Percentiles rank a stretch among this genome's conserved stretches.
phyloP scores from a whole-genome alignment of 2,888 invertebrate genomes.

The Tanytarsus gracilentus region DNA sequence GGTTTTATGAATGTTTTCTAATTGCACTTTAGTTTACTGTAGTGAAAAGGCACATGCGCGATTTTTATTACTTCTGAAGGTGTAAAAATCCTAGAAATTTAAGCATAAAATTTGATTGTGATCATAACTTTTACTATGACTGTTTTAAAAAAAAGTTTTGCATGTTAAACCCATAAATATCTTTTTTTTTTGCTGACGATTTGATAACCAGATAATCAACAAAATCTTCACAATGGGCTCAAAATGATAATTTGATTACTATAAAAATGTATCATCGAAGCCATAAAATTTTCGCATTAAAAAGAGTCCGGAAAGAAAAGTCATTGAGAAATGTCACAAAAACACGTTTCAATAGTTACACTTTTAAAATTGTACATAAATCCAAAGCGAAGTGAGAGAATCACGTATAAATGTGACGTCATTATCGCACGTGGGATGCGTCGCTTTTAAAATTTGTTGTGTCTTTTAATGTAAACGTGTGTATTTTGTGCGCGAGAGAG shows the following conservation, averaged over 20 bases:
- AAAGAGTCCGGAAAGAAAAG: neutral
- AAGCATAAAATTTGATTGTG: neutral
- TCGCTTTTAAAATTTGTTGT: neutral
- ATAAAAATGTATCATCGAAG: neutral
- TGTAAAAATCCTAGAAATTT: neutral
- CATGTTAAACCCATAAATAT: too few relatives aligned
- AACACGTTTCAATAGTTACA: slow-evolving; percentile 10
- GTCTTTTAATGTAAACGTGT: neutral
- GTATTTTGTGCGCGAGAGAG: neutral
- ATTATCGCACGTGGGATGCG: slow-evolving; percentile 2
- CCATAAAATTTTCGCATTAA: neutral
- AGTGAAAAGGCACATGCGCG: too few relatives aligned
- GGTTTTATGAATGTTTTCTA: too few relatives aligned
- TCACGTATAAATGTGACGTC: slow-evolving; percentile 9
- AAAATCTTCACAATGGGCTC: too few relatives aligned
- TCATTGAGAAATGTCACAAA: neutral
- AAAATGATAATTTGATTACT: too few relatives aligned
- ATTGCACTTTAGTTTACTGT: slow-evolving; percentile 13
- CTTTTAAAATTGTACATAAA: too few relatives aligned
- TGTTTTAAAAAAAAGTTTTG: too few relatives aligned
- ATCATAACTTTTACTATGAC: too few relatives aligned
- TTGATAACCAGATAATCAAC: too few relatives aligned
- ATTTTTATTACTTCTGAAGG: slow-evolving; percentile 1
- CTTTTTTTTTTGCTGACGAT: too few relatives aligned
- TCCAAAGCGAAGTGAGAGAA: neutral